Evolutionary conservation across 2,797 vertebrate species (phyloP).

Genomic region (Enteromius viviparus): DNA sequence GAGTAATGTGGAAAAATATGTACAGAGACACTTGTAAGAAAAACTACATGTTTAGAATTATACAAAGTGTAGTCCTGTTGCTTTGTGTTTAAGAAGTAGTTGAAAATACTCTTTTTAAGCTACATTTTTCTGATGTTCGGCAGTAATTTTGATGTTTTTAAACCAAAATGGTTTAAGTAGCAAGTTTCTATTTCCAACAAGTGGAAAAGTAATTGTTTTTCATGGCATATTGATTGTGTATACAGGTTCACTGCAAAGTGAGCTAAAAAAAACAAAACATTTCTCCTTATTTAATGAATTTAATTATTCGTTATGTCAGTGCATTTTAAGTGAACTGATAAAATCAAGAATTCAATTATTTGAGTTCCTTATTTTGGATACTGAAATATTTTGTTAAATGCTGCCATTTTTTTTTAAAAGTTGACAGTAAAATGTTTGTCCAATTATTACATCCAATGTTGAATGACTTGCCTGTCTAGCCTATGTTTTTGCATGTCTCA

Average conservation of each 20-base stretch:
- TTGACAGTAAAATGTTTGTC: neutral
- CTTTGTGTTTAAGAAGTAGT: constrained; percentile 15
- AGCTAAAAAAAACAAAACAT: neutral
- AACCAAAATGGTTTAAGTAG: neutral
- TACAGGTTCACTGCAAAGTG: neutral
- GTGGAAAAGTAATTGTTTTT: neutral
- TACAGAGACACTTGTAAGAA: neutral
- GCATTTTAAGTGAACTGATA: neutral
- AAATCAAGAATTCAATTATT: neutral
- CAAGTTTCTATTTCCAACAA: neutral
- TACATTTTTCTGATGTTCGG: neutral
- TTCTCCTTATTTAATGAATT: neutral
- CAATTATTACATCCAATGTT: neutral
- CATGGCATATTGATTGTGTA: neutral
- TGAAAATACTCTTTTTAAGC: neutral
- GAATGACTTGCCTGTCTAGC: neutral
- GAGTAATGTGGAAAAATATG: constrained; percentile 43
- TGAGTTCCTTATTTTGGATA: neutral
- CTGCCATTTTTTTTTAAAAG: neutral
- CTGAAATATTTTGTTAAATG: neutral
- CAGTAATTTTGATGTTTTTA: neutral
- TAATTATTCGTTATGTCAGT: neutral
- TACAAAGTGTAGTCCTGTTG: constrained; percentile 9
- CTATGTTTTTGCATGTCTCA: neutral
- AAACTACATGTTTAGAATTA: neutral